Conservation (phyloP, 2,113 vertebrate genomes). For the Microtus richardsoni region DNA sequence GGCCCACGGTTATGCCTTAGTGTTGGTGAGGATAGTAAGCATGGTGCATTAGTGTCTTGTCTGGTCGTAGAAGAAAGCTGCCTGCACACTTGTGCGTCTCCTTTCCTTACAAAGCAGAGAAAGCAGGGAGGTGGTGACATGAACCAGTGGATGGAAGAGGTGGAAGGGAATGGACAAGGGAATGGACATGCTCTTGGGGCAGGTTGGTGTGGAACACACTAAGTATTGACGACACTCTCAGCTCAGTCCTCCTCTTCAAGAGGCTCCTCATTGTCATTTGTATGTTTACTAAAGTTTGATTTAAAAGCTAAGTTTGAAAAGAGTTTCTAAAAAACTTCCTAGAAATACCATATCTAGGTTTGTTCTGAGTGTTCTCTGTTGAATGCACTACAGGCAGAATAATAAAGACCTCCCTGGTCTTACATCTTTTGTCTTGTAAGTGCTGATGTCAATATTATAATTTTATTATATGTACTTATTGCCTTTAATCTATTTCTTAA, state of each 20-base stretch:
- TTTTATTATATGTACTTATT: not conserved
- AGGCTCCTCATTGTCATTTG: not conserved
- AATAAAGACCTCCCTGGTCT: not conserved
- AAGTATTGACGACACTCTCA: not conserved
- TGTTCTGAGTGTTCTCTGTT: slow-evolving; percentile 1
- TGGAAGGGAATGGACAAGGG: not conserved
- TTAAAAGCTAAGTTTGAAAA: not conserved
- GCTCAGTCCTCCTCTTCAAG: not conserved
- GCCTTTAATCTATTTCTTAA: not conserved
- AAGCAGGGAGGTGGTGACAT: not conserved
- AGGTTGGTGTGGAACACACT: not conserved
- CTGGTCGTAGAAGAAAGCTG: not conserved
- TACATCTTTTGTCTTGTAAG: not conserved
- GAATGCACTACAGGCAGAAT: not conserved
- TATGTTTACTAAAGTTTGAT: not conserved
- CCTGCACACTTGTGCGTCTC: not conserved
- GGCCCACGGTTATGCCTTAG: not conserved
- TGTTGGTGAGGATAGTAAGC: not conserved
- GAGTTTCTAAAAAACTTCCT: not conserved
- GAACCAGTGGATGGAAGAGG: not conserved
- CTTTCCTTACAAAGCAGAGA: not conserved
- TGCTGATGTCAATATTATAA: not conserved
- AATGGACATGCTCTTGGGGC: not conserved
- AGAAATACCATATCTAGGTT: not conserved
- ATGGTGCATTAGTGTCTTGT: not conserved